phyloP scores from a whole-genome alignment of 2,888 invertebrate species.

The Lasioglossum oenotherae region DNA sequence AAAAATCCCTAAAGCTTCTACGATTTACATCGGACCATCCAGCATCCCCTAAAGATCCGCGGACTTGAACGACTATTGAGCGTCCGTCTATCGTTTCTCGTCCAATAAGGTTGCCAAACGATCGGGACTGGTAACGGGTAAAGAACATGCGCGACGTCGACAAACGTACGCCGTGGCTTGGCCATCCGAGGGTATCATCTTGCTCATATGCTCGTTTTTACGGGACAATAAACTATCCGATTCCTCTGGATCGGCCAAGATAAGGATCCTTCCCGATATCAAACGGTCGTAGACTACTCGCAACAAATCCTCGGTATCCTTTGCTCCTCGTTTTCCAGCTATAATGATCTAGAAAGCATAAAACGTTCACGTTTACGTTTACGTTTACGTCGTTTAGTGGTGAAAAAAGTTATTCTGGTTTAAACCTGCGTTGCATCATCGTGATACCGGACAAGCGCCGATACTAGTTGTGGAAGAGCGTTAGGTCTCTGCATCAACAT shows the following conservation, averaged over 20 bases:
- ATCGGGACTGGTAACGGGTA: constrained; percentile 90
- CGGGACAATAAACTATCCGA: constrained; percentile 81
- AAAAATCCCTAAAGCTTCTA: background rate
- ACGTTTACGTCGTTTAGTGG: background rate
- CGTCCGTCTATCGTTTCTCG: constrained; percentile 11
- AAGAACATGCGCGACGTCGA: constrained; percentile 90
- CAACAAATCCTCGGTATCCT: constrained; percentile 89
- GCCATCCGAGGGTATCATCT: constrained; percentile 86
- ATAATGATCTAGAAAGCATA: constrained; percentile 87
- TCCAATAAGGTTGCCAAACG: constrained; percentile 87
- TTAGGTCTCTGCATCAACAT: constrained; percentile 88
- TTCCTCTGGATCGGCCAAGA: constrained; percentile 87
- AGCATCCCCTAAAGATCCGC: background rate
- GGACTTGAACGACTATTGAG: background rate
- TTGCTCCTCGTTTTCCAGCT: constrained; percentile 87
- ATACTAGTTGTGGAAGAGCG: constrained; percentile 91
- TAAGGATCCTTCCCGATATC: constrained; percentile 89
- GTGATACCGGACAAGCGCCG: constrained; percentile 89
- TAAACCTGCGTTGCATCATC: constrained; percentile 91
- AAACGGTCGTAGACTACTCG: constrained; percentile 88
- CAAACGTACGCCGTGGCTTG: constrained; percentile 92
- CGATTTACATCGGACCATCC: background rate
- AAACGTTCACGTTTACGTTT: constrained; percentile 2
- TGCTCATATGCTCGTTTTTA: constrained; percentile 85
- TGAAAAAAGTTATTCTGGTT: background rate